phyloP scores from a whole-genome alignment of 2,113 vertebrate genomes.

The Dermatemys mawii region DNA sequence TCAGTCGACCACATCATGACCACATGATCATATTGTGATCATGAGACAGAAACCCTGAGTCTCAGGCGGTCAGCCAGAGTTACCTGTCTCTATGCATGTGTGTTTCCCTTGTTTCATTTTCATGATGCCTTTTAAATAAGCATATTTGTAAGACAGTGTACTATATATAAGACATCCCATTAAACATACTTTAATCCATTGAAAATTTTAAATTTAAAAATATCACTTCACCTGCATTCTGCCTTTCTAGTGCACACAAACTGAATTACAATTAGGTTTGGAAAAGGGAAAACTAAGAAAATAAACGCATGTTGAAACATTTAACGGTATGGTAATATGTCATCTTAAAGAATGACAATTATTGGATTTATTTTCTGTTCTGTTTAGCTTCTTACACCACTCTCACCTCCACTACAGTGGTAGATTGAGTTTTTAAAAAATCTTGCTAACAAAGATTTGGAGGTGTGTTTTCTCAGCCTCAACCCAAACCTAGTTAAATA shows the following conservation, averaged over 20 bases:
- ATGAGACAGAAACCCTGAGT: background rate
- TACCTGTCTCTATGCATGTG: background rate
- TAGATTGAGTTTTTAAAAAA: background rate
- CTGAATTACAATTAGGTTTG: background rate
- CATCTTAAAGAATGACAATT: background rate
- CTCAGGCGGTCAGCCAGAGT: background rate
- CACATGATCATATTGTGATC: background rate
- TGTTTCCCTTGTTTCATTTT: background rate
- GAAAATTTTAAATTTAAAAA: background rate
- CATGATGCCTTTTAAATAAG: background rate
- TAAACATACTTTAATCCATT: background rate
- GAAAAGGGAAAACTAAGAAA: background rate
- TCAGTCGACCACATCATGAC: background rate
- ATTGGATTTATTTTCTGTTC: background rate
- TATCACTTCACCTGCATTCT: background rate
- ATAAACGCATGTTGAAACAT: background rate
- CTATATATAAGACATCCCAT: background rate
- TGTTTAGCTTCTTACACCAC: background rate
- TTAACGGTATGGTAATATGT: background rate
- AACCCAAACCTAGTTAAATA: background rate
- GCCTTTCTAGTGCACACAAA: background rate
- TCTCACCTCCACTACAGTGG: background rate
- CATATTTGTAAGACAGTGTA: background rate
- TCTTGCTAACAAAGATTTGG: background rate
- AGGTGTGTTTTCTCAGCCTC: background rate